Conservation (phyloP, 2,113 vertebrate genomes). For the Stigmatopora nigra region DNA sequence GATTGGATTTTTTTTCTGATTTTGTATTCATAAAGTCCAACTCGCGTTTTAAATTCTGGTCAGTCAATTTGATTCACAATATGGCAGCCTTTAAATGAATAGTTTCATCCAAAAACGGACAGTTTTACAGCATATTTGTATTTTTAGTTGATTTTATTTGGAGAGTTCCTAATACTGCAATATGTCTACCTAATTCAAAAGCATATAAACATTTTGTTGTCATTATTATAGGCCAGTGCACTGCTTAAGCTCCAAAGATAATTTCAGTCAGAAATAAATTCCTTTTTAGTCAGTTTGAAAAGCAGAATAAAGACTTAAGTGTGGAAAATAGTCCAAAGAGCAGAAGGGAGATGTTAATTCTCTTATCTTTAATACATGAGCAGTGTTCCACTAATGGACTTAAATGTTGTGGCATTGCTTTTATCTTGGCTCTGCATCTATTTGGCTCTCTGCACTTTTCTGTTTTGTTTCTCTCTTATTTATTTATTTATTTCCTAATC, state of each 20-base stretch:
- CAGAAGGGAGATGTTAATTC: conserved; percentile 19
- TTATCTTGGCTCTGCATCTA: background rate
- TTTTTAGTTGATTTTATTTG: no score
- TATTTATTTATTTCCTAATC: background rate
- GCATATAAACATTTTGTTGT: conserved; percentile 17
- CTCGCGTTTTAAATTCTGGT: no score
- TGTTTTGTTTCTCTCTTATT: background rate
- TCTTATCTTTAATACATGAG: conserved; percentile 39
- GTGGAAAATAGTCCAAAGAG: background rate
- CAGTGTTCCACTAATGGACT: conserved; percentile 27
- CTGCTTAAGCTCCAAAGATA: conserved; percentile 46
- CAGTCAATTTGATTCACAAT: no score
- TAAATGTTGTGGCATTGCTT: conserved; percentile 11
- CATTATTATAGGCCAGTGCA: conserved; percentile 29
- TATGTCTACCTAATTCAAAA: no score
- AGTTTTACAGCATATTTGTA: no score
- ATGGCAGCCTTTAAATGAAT: no score
- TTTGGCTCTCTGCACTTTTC: background rate
- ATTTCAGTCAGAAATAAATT: conserved; percentile 39
- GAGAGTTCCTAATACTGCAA: background rate
- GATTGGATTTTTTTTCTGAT: no score
- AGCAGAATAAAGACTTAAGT: background rate
- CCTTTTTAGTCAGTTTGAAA: background rate
- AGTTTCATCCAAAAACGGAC: no score
- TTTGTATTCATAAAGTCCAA: no score